Percentiles rank a stretch among this genome's conserved stretches.
These are phyloP conservation scores for Aphaenogaster ashmeadi DNA, from an alignment of 1,140 invertebrate species.

Conservation along the genomic window DNA sequence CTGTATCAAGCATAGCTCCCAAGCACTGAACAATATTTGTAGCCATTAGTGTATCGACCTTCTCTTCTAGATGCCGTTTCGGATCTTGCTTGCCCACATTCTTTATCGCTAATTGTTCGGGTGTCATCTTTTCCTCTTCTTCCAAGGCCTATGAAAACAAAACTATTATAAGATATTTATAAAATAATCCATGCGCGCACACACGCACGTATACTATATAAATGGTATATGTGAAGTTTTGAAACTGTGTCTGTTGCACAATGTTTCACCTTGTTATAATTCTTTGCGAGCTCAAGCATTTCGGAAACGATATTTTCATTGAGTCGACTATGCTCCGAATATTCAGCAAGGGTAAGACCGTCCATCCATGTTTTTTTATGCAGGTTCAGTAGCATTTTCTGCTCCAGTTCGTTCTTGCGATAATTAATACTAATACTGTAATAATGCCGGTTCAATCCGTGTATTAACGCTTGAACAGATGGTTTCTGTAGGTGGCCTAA, in stretches of 20 bases:
- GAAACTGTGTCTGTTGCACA: slow-evolving; percentile 24
- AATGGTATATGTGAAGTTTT: background rate
- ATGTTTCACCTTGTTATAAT: slow-evolving; percentile 96
- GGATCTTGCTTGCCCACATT: slow-evolving; percentile 99
- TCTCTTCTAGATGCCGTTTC: slow-evolving; percentile 99
- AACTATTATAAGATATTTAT: background rate
- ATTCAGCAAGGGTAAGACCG: slow-evolving; percentile 97
- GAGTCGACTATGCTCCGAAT: slow-evolving; percentile 96
- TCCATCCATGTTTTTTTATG: slow-evolving; percentile 99
- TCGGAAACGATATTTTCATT: slow-evolving; percentile 97
- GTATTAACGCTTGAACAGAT: slow-evolving; percentile 99
- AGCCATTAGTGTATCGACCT: slow-evolving; percentile 98
- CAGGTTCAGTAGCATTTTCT: slow-evolving; percentile 99
- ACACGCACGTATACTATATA: background rate
- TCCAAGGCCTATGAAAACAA: slow-evolving; percentile 92
- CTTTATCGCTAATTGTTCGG: slow-evolving; percentile 99
- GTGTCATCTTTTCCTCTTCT: slow-evolving; percentile 99
- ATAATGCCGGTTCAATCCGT: slow-evolving; percentile 99
- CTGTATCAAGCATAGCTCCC: slow-evolving; percentile 99
- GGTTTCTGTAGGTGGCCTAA: slow-evolving; percentile 99
- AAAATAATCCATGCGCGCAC: background rate
- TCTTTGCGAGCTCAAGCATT: slow-evolving; percentile 99
- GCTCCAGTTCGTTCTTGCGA: slow-evolving; percentile 99
- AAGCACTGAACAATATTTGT: slow-evolving; percentile 99
- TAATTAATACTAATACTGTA: slow-evolving; percentile 99